Evolutionary conservation across 2,113 vertebrate species (phyloP), one percentile per base, ranked within the genome.

Genomic region (Colistium nudipinnis): DNA sequence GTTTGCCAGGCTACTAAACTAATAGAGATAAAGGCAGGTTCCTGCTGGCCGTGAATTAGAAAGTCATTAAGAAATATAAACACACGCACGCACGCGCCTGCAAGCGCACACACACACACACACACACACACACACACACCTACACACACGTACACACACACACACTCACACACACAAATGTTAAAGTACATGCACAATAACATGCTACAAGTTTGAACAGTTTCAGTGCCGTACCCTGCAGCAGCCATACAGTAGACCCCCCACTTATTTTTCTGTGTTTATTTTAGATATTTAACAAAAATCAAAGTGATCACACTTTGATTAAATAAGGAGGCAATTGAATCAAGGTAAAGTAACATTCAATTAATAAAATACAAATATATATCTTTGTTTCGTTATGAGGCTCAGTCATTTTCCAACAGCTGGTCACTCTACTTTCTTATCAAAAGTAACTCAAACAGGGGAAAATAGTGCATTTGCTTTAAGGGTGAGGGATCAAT

Each of bases 41-140:
- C 94, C 93, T 93, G 93, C 93, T 92, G 93, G 92, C 93, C 93
- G 90, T 87, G 90, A 92, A 88, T 93, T 91, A 93, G 88, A 89
- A 88, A 93, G 90, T 92, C 92, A 94, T 93, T 94, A 93, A 92
- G 92, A 92, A 94, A 92, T 93, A 90, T 92, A 94, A 94, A 90
- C 87, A 90, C 89, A 86, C 84, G 79, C 65, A 78, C 38, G 62
- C 62, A 48, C 13, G 6, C 27, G 6, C 27, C n/a, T 44, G 22
- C 55, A 47, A 4, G 12, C 53, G 43, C 62, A 27, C 61, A 41
- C 49, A 33, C 69, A 30, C 27, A 22, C 45, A 45, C 28, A 13
- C 33, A 53, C 44, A 78, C 84, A 80, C 81, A 60, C 76, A 63
- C n/a, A 28, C n/a, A 31, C 51, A 41, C 38, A 60, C 24, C 39